Evolutionary conservation across 2,113 vertebrate genomes (phyloP).

Genomic region (Dicerorhinus sumatrensis): DNA sequence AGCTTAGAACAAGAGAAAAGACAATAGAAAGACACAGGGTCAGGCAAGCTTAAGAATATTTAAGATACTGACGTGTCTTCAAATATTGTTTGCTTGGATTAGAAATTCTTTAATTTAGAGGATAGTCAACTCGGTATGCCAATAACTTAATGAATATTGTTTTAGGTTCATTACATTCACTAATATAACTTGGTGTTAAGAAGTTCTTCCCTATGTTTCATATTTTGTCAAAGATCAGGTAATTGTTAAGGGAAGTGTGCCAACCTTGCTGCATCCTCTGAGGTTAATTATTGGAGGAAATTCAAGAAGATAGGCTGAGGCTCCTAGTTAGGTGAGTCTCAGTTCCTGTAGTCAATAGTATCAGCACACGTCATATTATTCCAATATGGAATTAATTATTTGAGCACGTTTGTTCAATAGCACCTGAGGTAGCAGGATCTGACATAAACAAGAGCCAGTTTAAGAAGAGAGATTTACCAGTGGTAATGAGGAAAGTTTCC

Average conservation of each 20-base stretch:
- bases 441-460: not conserved
- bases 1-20: not conserved
- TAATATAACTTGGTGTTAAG: not conserved
- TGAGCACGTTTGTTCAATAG: not conserved
- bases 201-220: not conserved
- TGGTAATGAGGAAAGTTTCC: not conserved
- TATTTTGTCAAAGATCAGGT: not conserved
- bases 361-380: not conserved
- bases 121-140: not conserved
- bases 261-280: not conserved
- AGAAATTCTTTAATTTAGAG: not conserved
- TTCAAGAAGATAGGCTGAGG: not conserved
- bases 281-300: slow-evolving; percentile 5
- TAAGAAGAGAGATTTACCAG: not conserved
- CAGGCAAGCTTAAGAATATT: not conserved
- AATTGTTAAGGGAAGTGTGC: not conserved
- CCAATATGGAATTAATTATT: not conserved
- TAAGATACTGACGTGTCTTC: not conserved
- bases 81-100: not conserved
- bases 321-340: not conserved
- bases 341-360: not conserved
- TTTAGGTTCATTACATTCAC: not conserved
- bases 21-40: not conserved
- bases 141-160: not conserved
- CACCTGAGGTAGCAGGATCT: not conserved